Evolutionary conservation across 2,113 vertebrate genomes (phyloP).

Genomic region (Stictonetta naevosa): DNA sequence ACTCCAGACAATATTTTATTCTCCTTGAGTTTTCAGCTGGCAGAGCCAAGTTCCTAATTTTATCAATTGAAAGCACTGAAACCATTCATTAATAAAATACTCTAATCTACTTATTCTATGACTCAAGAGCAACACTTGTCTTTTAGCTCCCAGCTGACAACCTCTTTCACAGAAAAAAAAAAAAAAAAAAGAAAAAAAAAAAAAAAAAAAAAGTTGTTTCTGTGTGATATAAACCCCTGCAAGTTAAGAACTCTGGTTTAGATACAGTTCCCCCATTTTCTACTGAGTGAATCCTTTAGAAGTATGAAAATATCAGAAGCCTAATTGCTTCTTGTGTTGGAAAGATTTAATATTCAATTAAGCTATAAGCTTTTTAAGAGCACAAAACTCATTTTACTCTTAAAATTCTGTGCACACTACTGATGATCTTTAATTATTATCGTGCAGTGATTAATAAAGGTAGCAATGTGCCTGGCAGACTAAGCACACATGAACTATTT

Average conservation of each 20-base stretch:
- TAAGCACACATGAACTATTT: neutral
- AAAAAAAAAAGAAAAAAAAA: neutral
- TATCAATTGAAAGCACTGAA: conserved; percentile 40
- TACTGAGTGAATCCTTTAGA: neutral
- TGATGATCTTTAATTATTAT: conserved; percentile 27
- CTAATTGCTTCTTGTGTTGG: neutral
- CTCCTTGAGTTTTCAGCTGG: conserved; percentile 39
- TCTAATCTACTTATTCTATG: conserved; percentile 14
- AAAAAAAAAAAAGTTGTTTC: neutral
- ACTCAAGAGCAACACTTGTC: neutral
- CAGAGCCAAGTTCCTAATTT: conserved; percentile 32
- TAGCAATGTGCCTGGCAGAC: neutral
- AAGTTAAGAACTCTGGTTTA: neutral
- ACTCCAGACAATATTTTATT: conserved; percentile 65
- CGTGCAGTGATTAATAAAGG: conserved; percentile 9
- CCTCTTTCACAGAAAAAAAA: neutral
- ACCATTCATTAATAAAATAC: conserved; percentile 38
- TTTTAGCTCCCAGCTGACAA: conserved; percentile 1
- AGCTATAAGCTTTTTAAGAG: neutral
- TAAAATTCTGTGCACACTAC: neutral
- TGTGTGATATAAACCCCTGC: neutral
- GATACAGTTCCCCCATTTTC: neutral
- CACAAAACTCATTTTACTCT: neutral
- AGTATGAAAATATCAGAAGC: neutral
- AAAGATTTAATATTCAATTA: conserved; percentile 24